Conservation (phyloP, 2,888 invertebrate species). For the Pristionchus japonicus region DNA sequence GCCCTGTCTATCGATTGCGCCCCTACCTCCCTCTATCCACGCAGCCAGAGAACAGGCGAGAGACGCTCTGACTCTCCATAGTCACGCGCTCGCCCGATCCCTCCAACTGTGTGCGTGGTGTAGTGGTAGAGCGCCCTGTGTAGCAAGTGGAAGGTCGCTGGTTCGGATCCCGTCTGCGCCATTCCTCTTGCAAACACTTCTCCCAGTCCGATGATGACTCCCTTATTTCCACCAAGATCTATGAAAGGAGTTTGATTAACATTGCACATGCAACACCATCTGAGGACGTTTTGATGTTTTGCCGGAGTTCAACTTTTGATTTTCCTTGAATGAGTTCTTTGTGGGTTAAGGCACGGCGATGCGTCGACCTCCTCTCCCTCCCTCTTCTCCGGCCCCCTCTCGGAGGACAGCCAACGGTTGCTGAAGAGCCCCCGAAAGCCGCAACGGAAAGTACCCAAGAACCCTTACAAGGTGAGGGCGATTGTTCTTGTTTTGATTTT, state of each 20-base stretch:
- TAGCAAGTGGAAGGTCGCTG: not conserved
- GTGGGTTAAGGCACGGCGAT: conserved; percentile 51
- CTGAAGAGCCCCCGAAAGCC: conserved; percentile 95
- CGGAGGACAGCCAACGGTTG: conserved; percentile 93
- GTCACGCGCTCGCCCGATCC: not conserved
- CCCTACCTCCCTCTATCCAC: not conserved
- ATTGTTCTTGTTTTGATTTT: not conserved
- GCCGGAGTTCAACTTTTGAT: not conserved
- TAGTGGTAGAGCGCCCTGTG: conserved; percentile 11
- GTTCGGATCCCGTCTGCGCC: conserved; percentile 13
- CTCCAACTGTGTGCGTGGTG: conserved; percentile 3
- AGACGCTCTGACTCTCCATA: not conserved
- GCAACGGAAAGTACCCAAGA: conserved; percentile 96
- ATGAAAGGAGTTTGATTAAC: conserved; percentile 44
- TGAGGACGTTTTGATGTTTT: conserved; percentile 38
- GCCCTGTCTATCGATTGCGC: not conserved
- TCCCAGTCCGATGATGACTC: conserved; percentile 1
- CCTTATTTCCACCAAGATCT: conserved; percentile 43
- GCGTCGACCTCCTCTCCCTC: conserved; percentile 54
- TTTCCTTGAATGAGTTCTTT: not conserved
- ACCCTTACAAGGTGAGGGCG: conserved; percentile 89
- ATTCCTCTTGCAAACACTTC: not conserved
- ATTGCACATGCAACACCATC: conserved; percentile 44
- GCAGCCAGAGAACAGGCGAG: not conserved
- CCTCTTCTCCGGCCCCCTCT: conserved; percentile 85